A percentile compares a stretch with the other conserved stretches of the same genome.
Conservation (phyloP, 2,113 vertebrate species). For the Climacteris rufus region DNA sequence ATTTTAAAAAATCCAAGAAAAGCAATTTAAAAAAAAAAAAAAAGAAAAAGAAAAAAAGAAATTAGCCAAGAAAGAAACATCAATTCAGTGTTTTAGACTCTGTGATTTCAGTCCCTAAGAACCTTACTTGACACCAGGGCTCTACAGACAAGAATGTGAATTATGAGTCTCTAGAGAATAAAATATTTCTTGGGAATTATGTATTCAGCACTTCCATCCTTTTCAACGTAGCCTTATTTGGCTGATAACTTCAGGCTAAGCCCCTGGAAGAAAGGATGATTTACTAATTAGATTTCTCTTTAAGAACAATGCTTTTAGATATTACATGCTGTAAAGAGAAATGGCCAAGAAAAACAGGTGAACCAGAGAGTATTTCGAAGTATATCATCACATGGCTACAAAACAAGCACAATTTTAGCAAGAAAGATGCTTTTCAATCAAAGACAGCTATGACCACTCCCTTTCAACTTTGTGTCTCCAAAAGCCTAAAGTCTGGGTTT, state of each 20-base stretch:
- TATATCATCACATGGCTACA: neutral
- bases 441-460: neutral
- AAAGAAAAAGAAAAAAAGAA: neutral
- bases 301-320: neutral
- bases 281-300: neutral
- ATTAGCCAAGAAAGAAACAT: neutral
- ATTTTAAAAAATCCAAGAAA: neutral
- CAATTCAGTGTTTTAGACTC: neutral
- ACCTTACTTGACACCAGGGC: neutral
- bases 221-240: neutral
- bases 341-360: neutral
- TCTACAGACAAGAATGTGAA: neutral
- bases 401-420: neutral
- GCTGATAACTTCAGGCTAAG: neutral
- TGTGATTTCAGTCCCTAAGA: neutral
- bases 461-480: neutral
- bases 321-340: neutral
- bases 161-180: slow-evolving; percentile 18
- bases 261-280: neutral
- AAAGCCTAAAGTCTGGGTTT: neutral
- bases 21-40: neutral
- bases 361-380: neutral
- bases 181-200: slow-evolving; percentile 3
- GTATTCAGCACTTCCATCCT: neutral
- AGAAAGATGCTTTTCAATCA: neutral